Conservation (phyloP, 2,888 invertebrate species). For the Anthrax anthrax region DNA sequence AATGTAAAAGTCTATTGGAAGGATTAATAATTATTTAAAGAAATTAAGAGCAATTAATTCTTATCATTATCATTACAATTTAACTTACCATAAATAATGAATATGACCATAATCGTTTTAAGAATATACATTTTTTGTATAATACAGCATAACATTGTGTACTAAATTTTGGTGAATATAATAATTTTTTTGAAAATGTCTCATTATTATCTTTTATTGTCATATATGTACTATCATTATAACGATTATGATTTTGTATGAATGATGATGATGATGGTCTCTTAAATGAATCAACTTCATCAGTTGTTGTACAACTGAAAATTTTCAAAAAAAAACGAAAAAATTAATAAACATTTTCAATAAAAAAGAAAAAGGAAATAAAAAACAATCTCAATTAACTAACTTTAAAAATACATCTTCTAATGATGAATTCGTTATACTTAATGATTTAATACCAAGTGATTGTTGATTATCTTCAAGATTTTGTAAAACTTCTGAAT, state of each 20-base stretch:
- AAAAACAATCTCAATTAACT: constrained; percentile 1
- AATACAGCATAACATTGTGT: constrained; percentile 25
- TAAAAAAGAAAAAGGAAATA: neutral
- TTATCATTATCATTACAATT: no score
- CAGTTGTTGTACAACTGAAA: constrained; percentile 6
- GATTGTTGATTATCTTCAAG: constrained; percentile 44
- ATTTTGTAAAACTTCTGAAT: constrained; percentile 45
- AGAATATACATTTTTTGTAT: constrained; percentile 29
- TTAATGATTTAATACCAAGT: constrained; percentile 61
- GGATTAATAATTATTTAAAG: neutral
- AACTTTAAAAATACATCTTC: constrained; percentile 86
- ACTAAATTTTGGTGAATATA: constrained; percentile 10
- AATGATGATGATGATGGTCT: neutral
- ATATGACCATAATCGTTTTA: constrained; percentile 23
- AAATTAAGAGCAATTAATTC: neutral
- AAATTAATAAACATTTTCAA: neutral
- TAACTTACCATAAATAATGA: constrained; percentile 21
- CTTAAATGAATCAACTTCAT: constrained; percentile 5
- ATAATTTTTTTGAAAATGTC: constrained; percentile 16
- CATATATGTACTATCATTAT: constrained; percentile 3
- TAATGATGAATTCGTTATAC: constrained; percentile 74
- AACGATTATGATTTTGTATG: no score
- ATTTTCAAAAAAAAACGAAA: constrained; percentile 1
- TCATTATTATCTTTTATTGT: constrained; percentile 4
- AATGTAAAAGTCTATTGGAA: no score